Evolutionary conservation across 2,113 vertebrate species (phyloP), one percentile per base, ranked within the genome.

Genomic region (Oreochromis spilurus): DNA sequence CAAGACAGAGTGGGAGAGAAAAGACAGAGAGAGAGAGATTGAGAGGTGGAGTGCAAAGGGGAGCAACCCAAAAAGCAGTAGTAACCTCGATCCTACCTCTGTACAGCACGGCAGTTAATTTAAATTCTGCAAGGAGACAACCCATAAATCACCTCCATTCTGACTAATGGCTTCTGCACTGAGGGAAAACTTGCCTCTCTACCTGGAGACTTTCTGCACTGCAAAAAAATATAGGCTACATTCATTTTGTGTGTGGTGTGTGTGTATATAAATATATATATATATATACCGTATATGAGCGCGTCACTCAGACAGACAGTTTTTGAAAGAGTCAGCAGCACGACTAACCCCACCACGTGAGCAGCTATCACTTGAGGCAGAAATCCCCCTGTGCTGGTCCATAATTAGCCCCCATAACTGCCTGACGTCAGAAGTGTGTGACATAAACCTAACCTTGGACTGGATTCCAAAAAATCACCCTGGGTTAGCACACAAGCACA

Each of bases 161-260:
- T 96, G 96, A 96, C 96, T 97, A 97, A 97, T 97, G 95, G 96
- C 93, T 95, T 95, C 94, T 95, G 93, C 94, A 93, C 95, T 93
- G 88, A 93, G 95, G 95, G 95, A 96, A 96, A 96, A 96, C 95
- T 93, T 24, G 85, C 89, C 92, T 95, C 89, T 92, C 84, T 94
- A 95, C 95, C 95, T 94, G 90, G 95, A 95, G 94, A 96, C 92
- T 85, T 91, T 94, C 84, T 85, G 84, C 91, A 88, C 94, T 92
- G 92, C 91, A 92, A 88, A 82, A 85, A 94, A 85, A 85, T 87
- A 84, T 19, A 79, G 60, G 87, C 86, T 89, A 14, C 62, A 80
- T 84, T 70, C 16, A 45, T 65, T 79, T 79, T 89, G 87, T 89
- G 45, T 89, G 67, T 48, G 5, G 24, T 7, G n/a, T 13, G 55